These are phyloP conservation scores for Thermophis baileyi DNA, from an alignment of 2,113 vertebrate species.

Conservation along the genomic window DNA sequence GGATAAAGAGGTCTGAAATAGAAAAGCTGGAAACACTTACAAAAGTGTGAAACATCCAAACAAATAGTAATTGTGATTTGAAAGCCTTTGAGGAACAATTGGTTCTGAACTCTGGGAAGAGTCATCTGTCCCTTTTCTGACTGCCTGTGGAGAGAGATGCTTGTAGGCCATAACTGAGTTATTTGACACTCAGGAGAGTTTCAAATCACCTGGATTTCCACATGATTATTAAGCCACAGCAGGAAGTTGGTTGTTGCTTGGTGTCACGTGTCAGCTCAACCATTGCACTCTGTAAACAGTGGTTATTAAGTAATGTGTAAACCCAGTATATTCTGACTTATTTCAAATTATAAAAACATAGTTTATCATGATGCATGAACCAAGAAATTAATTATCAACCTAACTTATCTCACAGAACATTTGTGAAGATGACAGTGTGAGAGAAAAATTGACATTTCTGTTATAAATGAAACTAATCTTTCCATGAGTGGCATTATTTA, in stretches of 20 bases:
- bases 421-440: not conserved
- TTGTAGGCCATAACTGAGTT: not conserved
- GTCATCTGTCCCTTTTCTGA: not conserved
- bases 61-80: not conserved
- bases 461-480: not conserved
- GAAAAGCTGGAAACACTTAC: not conserved
- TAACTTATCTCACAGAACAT: not conserved
- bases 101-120: not conserved
- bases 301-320: not conserved
- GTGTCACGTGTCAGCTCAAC: not conserved
- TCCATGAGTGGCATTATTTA: not conserved
- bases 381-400: not conserved
- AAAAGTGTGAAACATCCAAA: not conserved
- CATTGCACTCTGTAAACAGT: not conserved
- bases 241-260: not conserved
- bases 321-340: not conserved
- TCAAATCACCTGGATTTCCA: not conserved
- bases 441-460: not conserved
- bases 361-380: not conserved
- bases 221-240: not conserved
- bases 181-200: not conserved
- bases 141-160: not conserved
- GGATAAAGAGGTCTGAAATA: not conserved
- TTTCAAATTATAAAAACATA: not conserved
- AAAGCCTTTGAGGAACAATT: not conserved